Conservation (phyloP, 2,888 invertebrate genomes). For the Bembecia ichneumoniformis region DNA sequence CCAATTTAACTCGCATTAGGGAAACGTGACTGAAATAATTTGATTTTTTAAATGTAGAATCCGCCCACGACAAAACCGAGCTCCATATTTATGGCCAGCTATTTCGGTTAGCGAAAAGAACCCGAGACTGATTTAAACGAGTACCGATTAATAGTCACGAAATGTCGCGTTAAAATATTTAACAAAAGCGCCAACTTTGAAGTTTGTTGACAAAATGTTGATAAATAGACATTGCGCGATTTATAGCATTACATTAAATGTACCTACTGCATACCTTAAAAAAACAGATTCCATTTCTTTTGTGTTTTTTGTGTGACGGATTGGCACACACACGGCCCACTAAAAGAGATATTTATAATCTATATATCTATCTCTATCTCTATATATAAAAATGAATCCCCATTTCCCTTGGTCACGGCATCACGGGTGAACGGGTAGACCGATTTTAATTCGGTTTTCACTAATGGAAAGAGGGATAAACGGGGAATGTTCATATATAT, state of each 20-base stretch:
- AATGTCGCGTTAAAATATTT: conserved; percentile 22
- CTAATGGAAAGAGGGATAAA: too few species aligned
- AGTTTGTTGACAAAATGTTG: conserved; percentile 5
- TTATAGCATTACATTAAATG: not conserved
- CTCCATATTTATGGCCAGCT: conserved; percentile 45
- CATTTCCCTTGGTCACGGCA: too few species aligned
- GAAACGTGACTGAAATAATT: conserved; percentile 55
- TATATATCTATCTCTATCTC: too few species aligned
- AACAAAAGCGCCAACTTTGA: conserved; percentile 14
- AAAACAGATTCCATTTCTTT: too few species aligned
- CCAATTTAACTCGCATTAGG: conserved; percentile 54
- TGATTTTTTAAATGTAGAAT: conserved; percentile 42
- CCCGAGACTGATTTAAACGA: conserved; percentile 33
- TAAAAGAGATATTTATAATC: too few species aligned
- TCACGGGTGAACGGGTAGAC: too few species aligned
- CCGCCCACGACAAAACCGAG: conserved; percentile 53
- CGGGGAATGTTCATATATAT: too few species aligned
- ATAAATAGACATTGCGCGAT: not conserved
- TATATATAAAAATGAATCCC: too few species aligned
- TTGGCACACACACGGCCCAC: too few species aligned
- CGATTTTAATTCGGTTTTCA: too few species aligned
- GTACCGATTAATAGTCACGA: conserved; percentile 35
- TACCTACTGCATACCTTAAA: too few species aligned
- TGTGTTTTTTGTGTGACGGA: too few species aligned
- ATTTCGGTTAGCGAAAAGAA: conserved; percentile 38